Conservation (phyloP, 2,113 vertebrate genomes). For the Nannobrachium achirus region DNA sequence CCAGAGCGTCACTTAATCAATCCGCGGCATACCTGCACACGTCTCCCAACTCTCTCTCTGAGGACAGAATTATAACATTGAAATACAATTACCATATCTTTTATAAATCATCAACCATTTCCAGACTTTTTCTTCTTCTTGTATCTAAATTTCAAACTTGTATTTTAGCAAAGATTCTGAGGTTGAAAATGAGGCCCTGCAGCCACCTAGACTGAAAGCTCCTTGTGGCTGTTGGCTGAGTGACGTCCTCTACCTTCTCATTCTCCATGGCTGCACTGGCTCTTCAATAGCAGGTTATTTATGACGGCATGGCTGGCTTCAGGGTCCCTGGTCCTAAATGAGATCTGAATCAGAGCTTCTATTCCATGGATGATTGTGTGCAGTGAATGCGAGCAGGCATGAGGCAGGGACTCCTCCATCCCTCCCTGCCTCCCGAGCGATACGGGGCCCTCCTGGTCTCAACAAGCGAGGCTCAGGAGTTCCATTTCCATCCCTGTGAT, state of each 20-base stretch:
- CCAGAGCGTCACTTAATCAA: constrained; percentile 79
- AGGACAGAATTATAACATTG: constrained; percentile 71
- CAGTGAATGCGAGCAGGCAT: constrained; percentile 59
- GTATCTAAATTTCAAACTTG: constrained; percentile 28
- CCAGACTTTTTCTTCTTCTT: constrained; percentile 23
- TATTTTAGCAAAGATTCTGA: no score
- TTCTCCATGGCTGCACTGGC: constrained; percentile 46
- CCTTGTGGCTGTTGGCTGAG: neutral
- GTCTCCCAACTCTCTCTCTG: constrained; percentile 70
- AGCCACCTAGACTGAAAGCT: neutral
- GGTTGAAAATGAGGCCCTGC: neutral
- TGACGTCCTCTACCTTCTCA: constrained; percentile 17
- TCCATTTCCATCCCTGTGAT: constrained; percentile 83
- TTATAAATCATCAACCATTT: constrained; percentile 51
- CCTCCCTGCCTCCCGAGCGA: constrained; percentile 62
- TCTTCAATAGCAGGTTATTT: constrained; percentile 58
- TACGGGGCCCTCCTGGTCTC: constrained; percentile 67
- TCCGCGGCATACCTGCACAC: constrained; percentile 80
- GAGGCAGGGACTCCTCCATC: constrained; percentile 59
- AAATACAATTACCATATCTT: constrained; percentile 75
- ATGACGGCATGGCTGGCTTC: constrained; percentile 57
- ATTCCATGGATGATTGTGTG: constrained; percentile 57
- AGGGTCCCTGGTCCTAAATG: constrained; percentile 59
- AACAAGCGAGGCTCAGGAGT: constrained; percentile 69
- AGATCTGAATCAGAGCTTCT: constrained; percentile 73